Percentiles rank a stretch among this genome's conserved stretches.
Conservation (phyloP, 2,113 vertebrate species). For the Eclectus roratus region DNA sequence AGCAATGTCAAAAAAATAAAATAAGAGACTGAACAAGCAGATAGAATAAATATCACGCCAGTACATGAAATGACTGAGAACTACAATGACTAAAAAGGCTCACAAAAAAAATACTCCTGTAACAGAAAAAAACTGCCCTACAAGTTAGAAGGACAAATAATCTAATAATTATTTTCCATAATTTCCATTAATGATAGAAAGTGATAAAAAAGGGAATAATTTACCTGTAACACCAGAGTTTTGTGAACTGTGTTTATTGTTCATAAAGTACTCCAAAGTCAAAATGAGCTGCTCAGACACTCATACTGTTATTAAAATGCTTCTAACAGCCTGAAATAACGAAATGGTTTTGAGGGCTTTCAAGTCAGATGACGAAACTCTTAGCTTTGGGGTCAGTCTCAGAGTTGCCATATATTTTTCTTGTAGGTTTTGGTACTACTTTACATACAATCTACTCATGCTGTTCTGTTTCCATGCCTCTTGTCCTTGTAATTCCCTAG, state of each 20-base stretch:
- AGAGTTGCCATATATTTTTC: background rate
- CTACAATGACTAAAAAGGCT: background rate
- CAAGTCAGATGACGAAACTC: background rate
- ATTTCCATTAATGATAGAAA: background rate
- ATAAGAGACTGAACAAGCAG: background rate
- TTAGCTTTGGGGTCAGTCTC: background rate
- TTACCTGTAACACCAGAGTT: background rate
- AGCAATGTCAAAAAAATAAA: slow-evolving; percentile 13
- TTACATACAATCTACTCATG: background rate
- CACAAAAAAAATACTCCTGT: background rate
- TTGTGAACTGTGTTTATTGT: background rate
- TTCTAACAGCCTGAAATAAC: background rate
- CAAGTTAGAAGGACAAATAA: background rate
- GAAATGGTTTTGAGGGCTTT: background rate
- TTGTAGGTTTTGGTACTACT: background rate
- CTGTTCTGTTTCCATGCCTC: background rate
- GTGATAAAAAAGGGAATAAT: background rate
- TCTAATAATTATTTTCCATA: background rate
- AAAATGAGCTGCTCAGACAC: background rate
- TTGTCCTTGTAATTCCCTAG: background rate
- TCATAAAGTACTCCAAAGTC: background rate
- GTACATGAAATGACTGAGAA: background rate
- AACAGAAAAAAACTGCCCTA: background rate
- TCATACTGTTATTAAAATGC: background rate
- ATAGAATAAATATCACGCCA: background rate